Evolutionary conservation across 1,140 invertebrate species (phyloP), one percentile per base, ranked within the genome.

Genomic region (Lepidurus packardi): DNA sequence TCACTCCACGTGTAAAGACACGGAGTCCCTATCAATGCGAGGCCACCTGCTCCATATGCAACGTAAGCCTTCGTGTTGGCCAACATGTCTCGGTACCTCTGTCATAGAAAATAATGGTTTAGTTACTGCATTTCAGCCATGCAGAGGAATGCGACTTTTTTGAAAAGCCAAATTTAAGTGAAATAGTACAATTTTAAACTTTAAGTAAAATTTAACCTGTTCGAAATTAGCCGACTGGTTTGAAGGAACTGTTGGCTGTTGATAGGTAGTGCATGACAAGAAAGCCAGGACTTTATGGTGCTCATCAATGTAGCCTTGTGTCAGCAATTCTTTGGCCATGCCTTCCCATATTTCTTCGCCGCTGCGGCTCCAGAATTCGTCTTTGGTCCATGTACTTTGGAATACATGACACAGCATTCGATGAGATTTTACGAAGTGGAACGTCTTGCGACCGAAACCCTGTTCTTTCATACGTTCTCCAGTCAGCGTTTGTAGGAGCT

Each of bases 1-100:
- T 88, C 88, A 2, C 96, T 93, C 95, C 96, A 98, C 1, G 94
- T 93, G 84, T 96, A 93, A 47, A 98, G 88, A 83, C 93, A 95
- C 6, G 92, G 94, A 1, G 93, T 93, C 5, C 95, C 94, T 84
- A 97, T 94, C 7, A 98, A 85, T 5, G 96, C 96, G 65, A 98
- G 85, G 7, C 94, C 95, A 16, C 95, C 95, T 75, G 93, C 92
- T 75, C 95, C 95, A 75, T 97, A 85, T 3, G 95, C 95, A 44
- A 92, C 92, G 85, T 97, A 92, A 1, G 90, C 94, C 85, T 93
- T 90, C 7, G 92, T 92, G 76, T 92, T 87, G 7, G 89, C 87
- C 34, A 94, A 84, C 43, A 93, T 90, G 81, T 93, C 91, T 76
- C 91, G 89, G 83, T 95, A 92, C 13, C 13, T 65, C 53, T 65